Conservation (phyloP, 2,888 invertebrate genomes). For the Drosophila atripex region DNA sequence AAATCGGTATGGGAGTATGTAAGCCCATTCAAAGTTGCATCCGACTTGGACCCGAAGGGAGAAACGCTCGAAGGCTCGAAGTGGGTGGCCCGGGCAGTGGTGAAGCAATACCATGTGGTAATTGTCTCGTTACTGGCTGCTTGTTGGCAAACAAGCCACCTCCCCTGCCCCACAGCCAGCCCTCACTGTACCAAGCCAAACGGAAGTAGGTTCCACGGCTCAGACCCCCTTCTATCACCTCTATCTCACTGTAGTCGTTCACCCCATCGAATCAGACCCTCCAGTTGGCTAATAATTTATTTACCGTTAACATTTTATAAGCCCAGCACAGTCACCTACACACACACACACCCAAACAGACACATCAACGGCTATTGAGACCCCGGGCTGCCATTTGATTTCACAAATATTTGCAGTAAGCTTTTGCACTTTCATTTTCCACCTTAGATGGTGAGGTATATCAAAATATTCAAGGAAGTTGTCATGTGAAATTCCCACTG, state of each 20-base stretch:
- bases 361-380: slow-evolving; percentile 3
- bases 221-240: slow-evolving; percentile 27
- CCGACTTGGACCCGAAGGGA: slow-evolving; percentile 28
- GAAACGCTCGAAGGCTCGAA: neutral
- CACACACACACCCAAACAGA: slow-evolving; percentile 13
- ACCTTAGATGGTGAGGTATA: neutral
- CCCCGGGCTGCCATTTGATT: slow-evolving; percentile 62
- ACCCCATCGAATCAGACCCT: slow-evolving; percentile 8
- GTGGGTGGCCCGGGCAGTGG: neutral
- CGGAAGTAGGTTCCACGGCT: slow-evolving; percentile 49
- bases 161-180: slow-evolving; percentile 28
- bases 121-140: slow-evolving; percentile 78
- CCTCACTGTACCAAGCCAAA: slow-evolving; percentile 35
- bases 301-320: slow-evolving; percentile 75
- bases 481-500: neutral
- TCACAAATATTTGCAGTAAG: slow-evolving; percentile 67
- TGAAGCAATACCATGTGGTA: slow-evolving; percentile 63
- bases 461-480: neutral
- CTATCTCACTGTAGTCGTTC: neutral
- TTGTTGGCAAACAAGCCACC: slow-evolving; percentile 71
- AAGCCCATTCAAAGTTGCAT: slow-evolving; percentile 68
- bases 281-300: slow-evolving; percentile 70
- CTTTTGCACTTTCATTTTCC: slow-evolving; percentile 26
- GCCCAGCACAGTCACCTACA: slow-evolving; percentile 34
- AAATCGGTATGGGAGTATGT: slow-evolving; percentile 44